Evolutionary conservation across 1,140 invertebrate genomes (phyloP).

Genomic region (Wasmannia auropunctata): DNA sequence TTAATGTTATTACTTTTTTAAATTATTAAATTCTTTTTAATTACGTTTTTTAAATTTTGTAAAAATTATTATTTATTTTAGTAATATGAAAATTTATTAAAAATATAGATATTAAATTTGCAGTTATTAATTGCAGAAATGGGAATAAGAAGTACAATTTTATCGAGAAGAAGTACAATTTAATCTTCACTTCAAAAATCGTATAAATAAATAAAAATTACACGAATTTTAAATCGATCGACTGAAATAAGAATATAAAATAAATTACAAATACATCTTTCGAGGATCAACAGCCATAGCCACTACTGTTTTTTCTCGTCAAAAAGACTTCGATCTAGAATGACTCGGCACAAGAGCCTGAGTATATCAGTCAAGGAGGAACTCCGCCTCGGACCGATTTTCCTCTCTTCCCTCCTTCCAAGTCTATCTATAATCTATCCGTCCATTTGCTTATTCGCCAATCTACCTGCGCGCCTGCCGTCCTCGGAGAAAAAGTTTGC

Average conservation of each 20-base stretch:
- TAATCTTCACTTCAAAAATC: neutral
- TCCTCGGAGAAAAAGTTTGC: constrained; percentile 25
- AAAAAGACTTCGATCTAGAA: neutral
- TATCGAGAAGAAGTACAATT: neutral
- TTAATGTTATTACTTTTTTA: neutral
- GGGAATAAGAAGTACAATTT: neutral
- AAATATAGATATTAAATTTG: neutral
- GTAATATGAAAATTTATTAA: neutral
- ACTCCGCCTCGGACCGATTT: neutral
- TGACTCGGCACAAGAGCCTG: neutral
- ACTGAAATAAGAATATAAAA: neutral
- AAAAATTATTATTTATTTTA: neutral
- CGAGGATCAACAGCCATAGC: neutral
- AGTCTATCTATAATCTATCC: constrained; percentile 30
- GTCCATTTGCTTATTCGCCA: constrained; percentile 43
- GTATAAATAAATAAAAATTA: neutral
- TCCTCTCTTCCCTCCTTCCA: neutral
- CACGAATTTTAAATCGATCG: neutral
- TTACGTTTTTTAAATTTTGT: neutral
- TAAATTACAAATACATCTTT: neutral
- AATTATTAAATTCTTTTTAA: neutral
- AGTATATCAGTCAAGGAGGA: neutral
- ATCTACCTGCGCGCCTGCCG: neutral
- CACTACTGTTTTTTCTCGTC: neutral
- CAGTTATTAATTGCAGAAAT: neutral